Percentiles rank a stretch among this genome's conserved stretches.
Evolutionary conservation across 2,113 vertebrate species (phyloP).

Genomic region (Pygoscelis antarcticus): DNA sequence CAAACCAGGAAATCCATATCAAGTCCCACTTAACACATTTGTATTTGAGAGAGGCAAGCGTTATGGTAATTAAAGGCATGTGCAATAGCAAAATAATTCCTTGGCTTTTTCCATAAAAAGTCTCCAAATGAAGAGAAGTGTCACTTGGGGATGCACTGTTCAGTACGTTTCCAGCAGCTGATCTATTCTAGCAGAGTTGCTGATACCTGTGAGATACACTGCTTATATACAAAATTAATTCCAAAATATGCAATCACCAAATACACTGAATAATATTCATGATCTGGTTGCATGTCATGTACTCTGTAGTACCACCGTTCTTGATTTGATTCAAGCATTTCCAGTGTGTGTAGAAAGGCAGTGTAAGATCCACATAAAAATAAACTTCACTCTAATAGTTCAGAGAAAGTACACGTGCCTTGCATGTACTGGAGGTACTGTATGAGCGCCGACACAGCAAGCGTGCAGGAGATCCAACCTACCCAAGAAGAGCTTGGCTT

Average conservation of each 20-base stretch:
- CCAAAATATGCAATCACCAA: slow-evolving; percentile 1
- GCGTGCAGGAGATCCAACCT: background rate
- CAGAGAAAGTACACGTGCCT: background rate
- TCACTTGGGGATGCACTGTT: background rate
- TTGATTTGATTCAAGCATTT: background rate
- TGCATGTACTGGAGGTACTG: background rate
- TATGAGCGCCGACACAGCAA: background rate
- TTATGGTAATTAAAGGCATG: slow-evolving; percentile 4
- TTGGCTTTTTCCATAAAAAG: background rate
- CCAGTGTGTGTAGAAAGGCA: background rate
- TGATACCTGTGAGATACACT: background rate
- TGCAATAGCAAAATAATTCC: background rate
- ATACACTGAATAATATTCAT: background rate
- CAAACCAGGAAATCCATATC: slow-evolving; percentile 20
- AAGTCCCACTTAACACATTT: slow-evolving; percentile 1
- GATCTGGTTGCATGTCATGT: background rate
- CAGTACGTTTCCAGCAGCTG: background rate
- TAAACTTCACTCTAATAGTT: background rate
- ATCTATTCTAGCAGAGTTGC: background rate
- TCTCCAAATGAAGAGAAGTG: background rate
- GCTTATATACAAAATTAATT: slow-evolving; percentile 7
- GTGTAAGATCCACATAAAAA: background rate
- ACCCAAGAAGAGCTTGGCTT: background rate
- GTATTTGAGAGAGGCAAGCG: background rate
- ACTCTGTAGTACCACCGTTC: background rate